Evolutionary conservation across 2,888 invertebrate genomes (phyloP).

Genomic region (Lumbricus terrestris): DNA sequence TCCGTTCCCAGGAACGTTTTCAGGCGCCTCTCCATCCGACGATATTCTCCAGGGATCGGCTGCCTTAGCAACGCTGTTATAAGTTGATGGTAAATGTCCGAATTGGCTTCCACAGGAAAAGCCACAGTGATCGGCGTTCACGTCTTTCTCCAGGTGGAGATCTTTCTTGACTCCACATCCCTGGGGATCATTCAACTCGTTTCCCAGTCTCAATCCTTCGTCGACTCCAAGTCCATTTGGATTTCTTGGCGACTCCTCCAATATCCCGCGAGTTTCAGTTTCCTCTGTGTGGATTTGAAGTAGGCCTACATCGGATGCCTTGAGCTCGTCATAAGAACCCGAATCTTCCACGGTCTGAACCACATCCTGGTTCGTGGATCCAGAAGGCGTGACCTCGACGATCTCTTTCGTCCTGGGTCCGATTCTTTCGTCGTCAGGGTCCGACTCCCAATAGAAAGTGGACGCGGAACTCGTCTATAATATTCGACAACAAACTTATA

Average conservation of each 20-base stretch:
- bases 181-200: neutral
- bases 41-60: neutral
- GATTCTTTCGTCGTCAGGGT: neutral
- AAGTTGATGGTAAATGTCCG: neutral
- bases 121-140: neutral
- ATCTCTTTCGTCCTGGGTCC: neutral
- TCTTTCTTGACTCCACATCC: neutral
- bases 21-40: neutral
- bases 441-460: neutral
- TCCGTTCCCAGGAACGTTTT: neutral
- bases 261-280: neutral
- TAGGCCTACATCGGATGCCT: neutral
- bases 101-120: neutral
- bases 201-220: neutral
- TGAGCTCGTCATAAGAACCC: neutral
- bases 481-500: neutral
- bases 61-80: neutral
- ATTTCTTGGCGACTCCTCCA: neutral
- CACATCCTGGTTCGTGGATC: neutral
- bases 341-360: neutral
- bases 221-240: neutral
- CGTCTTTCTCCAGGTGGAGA: neutral
- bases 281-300: neutral
- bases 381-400: neutral
- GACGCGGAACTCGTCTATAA: neutral